phyloP scores from a whole-genome alignment of 2,888 invertebrate species.

The Pelosia muscerda region DNA sequence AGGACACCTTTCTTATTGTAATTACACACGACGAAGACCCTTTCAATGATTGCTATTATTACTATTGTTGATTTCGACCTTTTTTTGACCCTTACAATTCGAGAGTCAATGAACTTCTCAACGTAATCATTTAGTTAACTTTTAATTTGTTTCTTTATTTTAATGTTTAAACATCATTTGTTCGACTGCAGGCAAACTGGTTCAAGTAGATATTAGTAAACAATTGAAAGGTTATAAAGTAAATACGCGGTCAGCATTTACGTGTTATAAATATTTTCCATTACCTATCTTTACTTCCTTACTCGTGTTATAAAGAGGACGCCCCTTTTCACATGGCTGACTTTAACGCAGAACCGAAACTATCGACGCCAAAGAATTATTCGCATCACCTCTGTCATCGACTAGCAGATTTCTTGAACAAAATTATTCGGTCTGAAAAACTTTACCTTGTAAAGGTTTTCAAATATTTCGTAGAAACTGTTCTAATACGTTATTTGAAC shows the following conservation, averaged over 20 bases:
- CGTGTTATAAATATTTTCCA: not conserved
- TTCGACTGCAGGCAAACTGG: too few species aligned
- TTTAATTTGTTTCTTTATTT: not conserved
- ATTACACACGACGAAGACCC: slow-evolving; percentile 16
- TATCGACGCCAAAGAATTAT: not conserved
- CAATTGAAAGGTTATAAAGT: not conserved
- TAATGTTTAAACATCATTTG: not conserved
- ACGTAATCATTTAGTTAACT: not conserved
- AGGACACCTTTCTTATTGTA: slow-evolving; percentile 32
- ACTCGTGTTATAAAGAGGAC: not conserved
- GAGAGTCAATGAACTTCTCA: not conserved
- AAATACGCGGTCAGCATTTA: too few species aligned
- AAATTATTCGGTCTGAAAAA: not conserved
- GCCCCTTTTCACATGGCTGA: not conserved
- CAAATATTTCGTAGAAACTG: too few species aligned
- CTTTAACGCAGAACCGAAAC: not conserved
- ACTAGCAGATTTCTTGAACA: not conserved
- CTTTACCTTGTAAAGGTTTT: too few species aligned
- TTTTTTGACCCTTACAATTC: slow-evolving; percentile 18
- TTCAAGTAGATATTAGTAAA: not conserved
- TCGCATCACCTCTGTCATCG: not conserved
- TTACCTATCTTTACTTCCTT: not conserved
- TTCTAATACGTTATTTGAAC: not conserved
- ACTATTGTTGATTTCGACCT: slow-evolving; percentile 27
- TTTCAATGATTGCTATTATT: slow-evolving; percentile 25